Percentiles rank a stretch among this genome's conserved stretches.
phyloP scores from a whole-genome alignment of 1,140 invertebrate genomes.

The Drosophila setifemur region DNA sequence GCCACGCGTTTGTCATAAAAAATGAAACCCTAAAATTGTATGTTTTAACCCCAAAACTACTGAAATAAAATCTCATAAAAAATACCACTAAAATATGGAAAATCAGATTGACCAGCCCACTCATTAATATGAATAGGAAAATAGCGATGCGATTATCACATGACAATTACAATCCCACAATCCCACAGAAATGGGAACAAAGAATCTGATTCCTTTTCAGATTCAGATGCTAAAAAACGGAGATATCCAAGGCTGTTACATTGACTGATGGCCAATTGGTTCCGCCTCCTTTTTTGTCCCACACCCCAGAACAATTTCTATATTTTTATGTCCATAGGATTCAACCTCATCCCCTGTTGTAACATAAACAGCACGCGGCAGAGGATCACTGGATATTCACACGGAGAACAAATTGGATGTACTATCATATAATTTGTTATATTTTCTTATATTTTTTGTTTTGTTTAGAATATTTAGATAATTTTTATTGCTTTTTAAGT shows the following conservation, averaged over 20 bases:
- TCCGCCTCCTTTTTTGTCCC: conserved; percentile 65
- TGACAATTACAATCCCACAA: conserved; percentile 66
- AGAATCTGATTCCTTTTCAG: not conserved
- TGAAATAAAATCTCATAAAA: conserved; percentile 54
- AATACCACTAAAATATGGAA: conserved; percentile 37
- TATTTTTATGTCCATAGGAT: not conserved
- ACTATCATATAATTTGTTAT: no score
- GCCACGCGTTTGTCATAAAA: conserved; percentile 50
- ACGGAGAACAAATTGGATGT: no score
- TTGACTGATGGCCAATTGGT: conserved; percentile 76
- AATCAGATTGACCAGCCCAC: conserved; percentile 40
- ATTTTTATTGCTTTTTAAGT: no score
- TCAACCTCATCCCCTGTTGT: conserved; percentile 26
- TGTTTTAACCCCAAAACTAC: conserved; percentile 15
- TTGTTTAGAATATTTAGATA: no score
- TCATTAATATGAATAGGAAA: conserved; percentile 60
- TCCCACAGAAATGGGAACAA: conserved; percentile 30
- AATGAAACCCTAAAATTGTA: not conserved
- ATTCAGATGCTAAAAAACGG: conserved; percentile 58
- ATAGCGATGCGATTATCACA: conserved; percentile 28
- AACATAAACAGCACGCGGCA: conserved; percentile 52
- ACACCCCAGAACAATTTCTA: not conserved
- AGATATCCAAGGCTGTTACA: conserved; percentile 46
- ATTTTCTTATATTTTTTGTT: no score
- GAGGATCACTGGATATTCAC: conserved; percentile 31